Evolutionary conservation across 1,140 invertebrate species (phyloP).

Genomic region (Helicoverpa armigera): DNA sequence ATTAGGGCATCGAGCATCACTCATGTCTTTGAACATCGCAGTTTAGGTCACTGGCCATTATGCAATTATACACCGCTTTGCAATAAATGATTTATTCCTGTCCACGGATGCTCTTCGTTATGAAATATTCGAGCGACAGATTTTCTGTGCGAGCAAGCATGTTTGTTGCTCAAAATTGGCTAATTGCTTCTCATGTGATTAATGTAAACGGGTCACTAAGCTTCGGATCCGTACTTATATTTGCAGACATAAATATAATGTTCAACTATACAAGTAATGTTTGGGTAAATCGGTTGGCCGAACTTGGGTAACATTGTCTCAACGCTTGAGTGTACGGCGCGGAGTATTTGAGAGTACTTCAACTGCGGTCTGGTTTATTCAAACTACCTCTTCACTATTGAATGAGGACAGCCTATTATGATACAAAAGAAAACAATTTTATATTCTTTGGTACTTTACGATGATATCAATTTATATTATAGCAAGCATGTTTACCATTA

Average conservation of each 20-base stretch:
- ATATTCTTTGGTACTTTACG: neutral
- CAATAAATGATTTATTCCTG: conserved; percentile 33
- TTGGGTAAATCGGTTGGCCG: neutral
- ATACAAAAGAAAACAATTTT: neutral
- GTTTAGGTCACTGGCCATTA: neutral
- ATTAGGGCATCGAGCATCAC: neutral
- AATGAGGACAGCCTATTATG: neutral
- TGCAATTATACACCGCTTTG: neutral
- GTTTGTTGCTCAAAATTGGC: neutral
- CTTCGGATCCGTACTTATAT: neutral
- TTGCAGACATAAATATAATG: neutral
- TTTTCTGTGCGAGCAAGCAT: neutral
- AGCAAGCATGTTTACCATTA: too few relatives aligned
- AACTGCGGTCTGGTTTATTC: conserved; percentile 17
- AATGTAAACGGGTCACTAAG: neutral
- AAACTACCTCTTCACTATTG: conserved; percentile 8
- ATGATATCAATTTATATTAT: too few relatives aligned
- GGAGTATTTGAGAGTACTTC: neutral
- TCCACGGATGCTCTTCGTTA: neutral
- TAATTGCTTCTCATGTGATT: neutral
- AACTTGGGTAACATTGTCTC: conserved; percentile 3
- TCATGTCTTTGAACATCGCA: neutral
- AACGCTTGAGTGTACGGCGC: neutral
- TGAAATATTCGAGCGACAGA: neutral
- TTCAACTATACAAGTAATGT: neutral